Evolutionary conservation across 2,888 invertebrate genomes (phyloP), one percentile per base, ranked within the genome.

Genomic region (Diarsia brunnea): DNA sequence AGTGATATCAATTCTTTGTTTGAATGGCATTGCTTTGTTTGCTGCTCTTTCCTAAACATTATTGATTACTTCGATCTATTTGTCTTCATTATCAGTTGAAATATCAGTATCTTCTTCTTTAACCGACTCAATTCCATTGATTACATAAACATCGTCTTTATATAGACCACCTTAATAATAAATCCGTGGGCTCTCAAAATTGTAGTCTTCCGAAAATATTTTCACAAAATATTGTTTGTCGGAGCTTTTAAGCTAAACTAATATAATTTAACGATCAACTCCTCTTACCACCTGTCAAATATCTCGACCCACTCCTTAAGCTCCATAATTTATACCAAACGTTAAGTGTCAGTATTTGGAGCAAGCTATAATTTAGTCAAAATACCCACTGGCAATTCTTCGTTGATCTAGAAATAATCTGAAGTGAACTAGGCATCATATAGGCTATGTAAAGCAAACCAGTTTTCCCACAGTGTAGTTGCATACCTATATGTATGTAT

Each of bases 281-380:
- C 51, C 45, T 70, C 49, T 84, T 73, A 73, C 67, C 45, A 60
- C 27, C 65, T 77, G 71, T 81, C 77, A 66, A 71, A 80, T 68
- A 77, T 60, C 60, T 66, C 84, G 53, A 43, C 77, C 77, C 73
- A 84, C 77, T 69, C 65, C 55, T 65, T 51, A 31, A 31, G 49
- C 58, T 67, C 31, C 47, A 77, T 79, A 73, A 83, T 77, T 81
- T 73, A 73, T 73, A 81, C 21, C 3, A 55, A 71, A 55, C 75
- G 81, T 85, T 78, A 74, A 82, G 65, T 58, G 73, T 72, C 69
- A 84, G 73, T 86, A 84, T 86, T 84, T 80, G 73, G 84, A 75
- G 71, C 81, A 83, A 61, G 73, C 73, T 75, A 77, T 86, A 81
- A 86, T 86, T 86, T 79, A 78, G 72, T 73, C 68, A 73, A 68